phyloP scores from a whole-genome alignment of 2,797 vertebrate genomes.

The Rhinella marina region DNA sequence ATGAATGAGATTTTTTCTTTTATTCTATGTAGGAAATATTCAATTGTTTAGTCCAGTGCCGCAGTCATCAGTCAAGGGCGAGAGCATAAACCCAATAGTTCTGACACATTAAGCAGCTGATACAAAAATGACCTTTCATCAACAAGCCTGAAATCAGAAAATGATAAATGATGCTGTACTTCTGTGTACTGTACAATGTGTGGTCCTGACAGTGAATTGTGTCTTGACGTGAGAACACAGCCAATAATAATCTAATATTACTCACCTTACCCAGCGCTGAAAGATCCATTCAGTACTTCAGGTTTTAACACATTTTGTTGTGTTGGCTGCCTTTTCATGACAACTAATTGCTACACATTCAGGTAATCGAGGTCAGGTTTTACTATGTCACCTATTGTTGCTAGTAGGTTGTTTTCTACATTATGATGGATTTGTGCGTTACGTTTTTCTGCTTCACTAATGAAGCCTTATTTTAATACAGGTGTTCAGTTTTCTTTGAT shows the following conservation, averaged over 20 bases:
- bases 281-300: conserved; percentile 29
- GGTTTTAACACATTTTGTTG: conserved; percentile 29
- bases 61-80: conserved; percentile 33
- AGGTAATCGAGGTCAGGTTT: conserved; percentile 11
- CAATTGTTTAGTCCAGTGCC: conserved; percentile 30
- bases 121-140: conserved; percentile 33
- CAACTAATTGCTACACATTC: neutral
- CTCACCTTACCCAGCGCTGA: conserved; percentile 17
- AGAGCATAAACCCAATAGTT: conserved; percentile 23
- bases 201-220: conserved; percentile 46
- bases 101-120: conserved; percentile 45
- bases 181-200: conserved; percentile 43
- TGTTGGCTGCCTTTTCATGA: conserved; percentile 6
- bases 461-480: conserved; percentile 34
- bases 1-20: conserved; percentile 10
- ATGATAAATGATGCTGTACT: conserved; percentile 39
- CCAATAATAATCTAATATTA: conserved; percentile 29
- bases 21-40: conserved; percentile 19
- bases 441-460: conserved; percentile 14
- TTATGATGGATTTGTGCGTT: conserved; percentile 14
- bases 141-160: conserved; percentile 33
- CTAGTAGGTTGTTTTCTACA: neutral
- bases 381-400: conserved; percentile 12
- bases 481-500: neutral
- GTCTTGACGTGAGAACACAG: conserved; percentile 22